Evolutionary conservation across 1,140 invertebrate genomes (phyloP).

Genomic region (Drosophila equinoxialis): DNA sequence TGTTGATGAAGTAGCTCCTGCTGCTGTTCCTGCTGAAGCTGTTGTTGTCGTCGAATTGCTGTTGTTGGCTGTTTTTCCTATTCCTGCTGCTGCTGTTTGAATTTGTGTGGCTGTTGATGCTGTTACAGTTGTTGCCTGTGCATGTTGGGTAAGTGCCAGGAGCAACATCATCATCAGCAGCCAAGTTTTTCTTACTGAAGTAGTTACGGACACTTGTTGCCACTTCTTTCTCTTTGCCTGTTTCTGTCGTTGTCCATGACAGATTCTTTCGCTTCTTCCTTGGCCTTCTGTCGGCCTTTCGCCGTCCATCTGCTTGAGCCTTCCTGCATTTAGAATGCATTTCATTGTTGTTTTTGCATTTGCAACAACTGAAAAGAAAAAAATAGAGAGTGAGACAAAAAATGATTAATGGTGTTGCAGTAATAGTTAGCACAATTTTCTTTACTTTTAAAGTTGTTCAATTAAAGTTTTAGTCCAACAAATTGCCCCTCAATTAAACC

Average conservation of each 20-base stretch:
- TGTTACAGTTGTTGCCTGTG: conserved; percentile 85
- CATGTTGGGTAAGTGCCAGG: conserved; percentile 46
- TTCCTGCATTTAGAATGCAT: conserved; percentile 89
- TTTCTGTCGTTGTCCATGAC: conserved; percentile 47
- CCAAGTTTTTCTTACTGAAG: conserved; percentile 43
- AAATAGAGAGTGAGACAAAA: not conserved
- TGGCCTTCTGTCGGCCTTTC: conserved; percentile 22
- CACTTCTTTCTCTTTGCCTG: conserved; percentile 41
- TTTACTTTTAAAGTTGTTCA: not conserved
- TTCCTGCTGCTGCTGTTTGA: conserved; percentile 19
- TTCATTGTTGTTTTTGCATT: conserved; percentile 82
- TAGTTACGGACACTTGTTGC: conserved; percentile 55
- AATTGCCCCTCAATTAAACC: conserved; percentile 13
- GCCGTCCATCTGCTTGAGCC: conserved; percentile 83
- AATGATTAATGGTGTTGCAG: not conserved
- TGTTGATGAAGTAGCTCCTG: conserved; percentile 19
- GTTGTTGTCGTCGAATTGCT: conserved; percentile 41
- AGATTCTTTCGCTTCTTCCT: conserved; percentile 34
- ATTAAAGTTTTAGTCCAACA: conserved; percentile 7
- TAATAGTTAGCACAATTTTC: conserved; percentile 1
- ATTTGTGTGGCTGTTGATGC: conserved; percentile 21
- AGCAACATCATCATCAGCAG: conserved; percentile 53
- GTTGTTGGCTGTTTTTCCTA: conserved; percentile 69
- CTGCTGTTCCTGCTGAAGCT: conserved; percentile 10
- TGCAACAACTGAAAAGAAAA: conserved; percentile 51